phyloP scores from a whole-genome alignment of 2,113 vertebrate genomes.

The Dromiciops gliroides region DNA sequence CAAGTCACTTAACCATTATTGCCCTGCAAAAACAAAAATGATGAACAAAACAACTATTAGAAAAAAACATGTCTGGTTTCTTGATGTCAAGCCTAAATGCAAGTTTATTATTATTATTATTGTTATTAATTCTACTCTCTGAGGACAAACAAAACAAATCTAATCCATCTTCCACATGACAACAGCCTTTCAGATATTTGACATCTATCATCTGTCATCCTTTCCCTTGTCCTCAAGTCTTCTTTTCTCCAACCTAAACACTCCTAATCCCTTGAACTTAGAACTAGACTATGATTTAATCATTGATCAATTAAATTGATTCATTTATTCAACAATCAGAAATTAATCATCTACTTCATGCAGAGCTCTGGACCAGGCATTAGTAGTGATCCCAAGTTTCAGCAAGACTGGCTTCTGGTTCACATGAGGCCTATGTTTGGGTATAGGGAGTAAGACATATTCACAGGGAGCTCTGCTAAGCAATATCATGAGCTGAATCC shows the following conservation, averaged over 20 bases:
- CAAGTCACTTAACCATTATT: too few relatives aligned
- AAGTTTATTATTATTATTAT: too few relatives aligned
- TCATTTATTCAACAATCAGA: background rate
- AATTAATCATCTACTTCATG: background rate
- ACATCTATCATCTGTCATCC: background rate
- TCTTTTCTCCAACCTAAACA: background rate
- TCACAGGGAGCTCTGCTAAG: background rate
- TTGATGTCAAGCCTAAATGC: background rate
- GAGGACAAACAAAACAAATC: background rate
- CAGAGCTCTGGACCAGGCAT: background rate
- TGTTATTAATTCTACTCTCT: background rate
- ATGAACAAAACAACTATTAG: background rate
- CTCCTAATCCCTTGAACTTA: background rate
- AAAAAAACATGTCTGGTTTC: background rate
- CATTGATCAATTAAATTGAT: background rate
- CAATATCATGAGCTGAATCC: background rate
- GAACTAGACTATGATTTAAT: background rate
- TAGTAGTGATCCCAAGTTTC: background rate
- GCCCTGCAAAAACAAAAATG: too few relatives aligned
- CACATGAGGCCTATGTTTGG: background rate
- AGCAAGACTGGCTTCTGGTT: background rate
- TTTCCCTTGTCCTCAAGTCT: background rate
- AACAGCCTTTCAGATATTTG: background rate
- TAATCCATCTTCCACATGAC: background rate
- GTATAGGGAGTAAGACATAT: background rate